Evolutionary conservation across 2,113 vertebrate genomes (phyloP), one percentile per base, ranked within the genome.

Genomic region (Donacobius atricapilla): DNA sequence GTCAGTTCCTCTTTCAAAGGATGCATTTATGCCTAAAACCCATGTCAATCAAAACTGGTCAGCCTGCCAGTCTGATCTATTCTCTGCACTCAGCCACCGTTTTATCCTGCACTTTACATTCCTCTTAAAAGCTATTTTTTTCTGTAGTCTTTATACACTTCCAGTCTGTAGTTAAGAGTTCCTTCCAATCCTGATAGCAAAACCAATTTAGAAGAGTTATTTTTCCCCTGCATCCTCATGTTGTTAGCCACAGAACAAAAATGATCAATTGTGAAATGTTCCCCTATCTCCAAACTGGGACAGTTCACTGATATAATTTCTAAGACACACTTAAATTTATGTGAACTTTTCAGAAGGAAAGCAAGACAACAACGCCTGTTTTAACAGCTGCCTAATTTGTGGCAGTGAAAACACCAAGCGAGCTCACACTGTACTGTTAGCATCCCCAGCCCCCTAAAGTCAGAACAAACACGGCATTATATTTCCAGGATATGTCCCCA

Each of bases 391-490:
- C 65, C 39, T 10, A 3, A 12, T 85, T 35, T 4, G 3, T 66
- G 14, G 11, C 51, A 71, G 6, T 71, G 39, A 78, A 42, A 75
- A 45, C 11, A 53, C 11, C 6, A 24, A 9, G 19, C 0, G 1
- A 69, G 35, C 8, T 11, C 24, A 61, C 19, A 7, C 13, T 39
- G 48, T 10, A 28, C 16, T 39, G 27, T 7, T 5, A 65, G n/a
- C 18, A 57, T 15, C 17, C n/a, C 56, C 60, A 77, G 33, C 7
- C 18, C 31, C 33, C 2, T 0, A 0, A 42, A 87, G 23, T 13
- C 58, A 25, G 4, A 70, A 58, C 11, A 63, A 86, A 35, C 9
- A 53, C 0, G 28, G 25, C 16, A 24, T 19, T 35, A 0, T 19
- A 40, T 39, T 64, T 54, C 44, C 39, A 66, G 35, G 69, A 37